These are phyloP conservation scores for Nomada goodeniana DNA, from an alignment of 2,888 invertebrate genomes.

Conservation along the genomic window DNA sequence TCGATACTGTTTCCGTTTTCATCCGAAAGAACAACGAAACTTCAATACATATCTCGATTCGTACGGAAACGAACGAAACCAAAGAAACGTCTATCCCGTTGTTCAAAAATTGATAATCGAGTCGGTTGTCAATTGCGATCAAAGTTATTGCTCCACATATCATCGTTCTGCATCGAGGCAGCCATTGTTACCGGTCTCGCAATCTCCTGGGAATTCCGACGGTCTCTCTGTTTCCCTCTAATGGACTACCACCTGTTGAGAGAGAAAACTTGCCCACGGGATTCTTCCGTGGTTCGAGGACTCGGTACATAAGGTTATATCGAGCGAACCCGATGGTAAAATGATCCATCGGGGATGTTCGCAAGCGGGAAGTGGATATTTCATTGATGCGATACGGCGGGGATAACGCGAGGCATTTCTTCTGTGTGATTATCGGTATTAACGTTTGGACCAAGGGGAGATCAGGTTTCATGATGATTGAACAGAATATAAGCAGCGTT, in stretches of 20 bases:
- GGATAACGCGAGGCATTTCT: too few relatives aligned
- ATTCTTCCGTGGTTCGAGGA: conserved; percentile 35
- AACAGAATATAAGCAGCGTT: neutral
- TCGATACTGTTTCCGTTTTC: neutral
- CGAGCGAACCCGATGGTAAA: conserved; percentile 17
- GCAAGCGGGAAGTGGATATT: neutral
- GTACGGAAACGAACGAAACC: too few relatives aligned
- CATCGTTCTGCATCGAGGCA: conserved; percentile 12
- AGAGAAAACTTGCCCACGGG: conserved; percentile 59
- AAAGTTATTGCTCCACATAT: conserved; percentile 7
- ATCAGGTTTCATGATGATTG: neutral
- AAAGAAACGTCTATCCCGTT: too few relatives aligned
- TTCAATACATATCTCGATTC: too few relatives aligned
- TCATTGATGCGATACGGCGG: neutral
- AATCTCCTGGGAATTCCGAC: conserved; percentile 30
- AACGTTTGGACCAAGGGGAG: too few relatives aligned
- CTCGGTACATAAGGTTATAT: conserved; percentile 28
- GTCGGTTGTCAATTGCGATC: neutral
- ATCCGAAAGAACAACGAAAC: neutral
- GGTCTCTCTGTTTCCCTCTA: conserved; percentile 16
- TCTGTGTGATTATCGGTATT: neutral
- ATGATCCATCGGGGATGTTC: conserved; percentile 16
- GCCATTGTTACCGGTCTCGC: conserved; percentile 39
- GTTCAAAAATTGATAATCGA: neutral
- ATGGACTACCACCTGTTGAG: conserved; percentile 68